These are phyloP conservation scores for Ceuthmochares aereus DNA, from an alignment of 2,113 vertebrate genomes.

Conservation along the genomic window DNA sequence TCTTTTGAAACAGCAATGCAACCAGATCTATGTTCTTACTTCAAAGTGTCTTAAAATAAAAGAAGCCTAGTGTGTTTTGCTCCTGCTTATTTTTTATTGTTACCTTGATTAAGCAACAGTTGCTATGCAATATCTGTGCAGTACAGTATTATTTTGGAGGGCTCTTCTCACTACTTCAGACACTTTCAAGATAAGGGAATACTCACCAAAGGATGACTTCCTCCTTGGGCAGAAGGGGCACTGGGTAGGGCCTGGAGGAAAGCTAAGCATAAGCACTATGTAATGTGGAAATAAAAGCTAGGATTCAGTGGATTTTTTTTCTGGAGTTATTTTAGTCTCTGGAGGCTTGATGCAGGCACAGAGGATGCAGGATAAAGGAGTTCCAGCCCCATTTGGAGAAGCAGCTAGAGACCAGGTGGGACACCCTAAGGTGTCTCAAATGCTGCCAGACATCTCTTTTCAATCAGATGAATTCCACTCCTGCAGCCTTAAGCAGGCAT, in stretches of 20 bases:
- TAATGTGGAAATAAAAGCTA: neutral
- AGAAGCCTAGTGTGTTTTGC: neutral
- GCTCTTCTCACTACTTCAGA: neutral
- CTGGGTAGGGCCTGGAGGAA: fast-evolving
- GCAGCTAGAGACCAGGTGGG: neutral
- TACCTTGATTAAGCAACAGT: neutral
- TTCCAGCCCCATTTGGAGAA: neutral
- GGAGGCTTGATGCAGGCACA: neutral
- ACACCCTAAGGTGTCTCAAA: neutral
- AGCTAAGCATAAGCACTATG: neutral
- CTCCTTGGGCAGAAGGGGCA: too few relatives aligned
- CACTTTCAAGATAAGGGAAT: neutral
- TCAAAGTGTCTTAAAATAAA: neutral
- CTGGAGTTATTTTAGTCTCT: neutral
- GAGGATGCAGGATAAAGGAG: neutral
- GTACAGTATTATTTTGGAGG: neutral
- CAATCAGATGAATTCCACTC: neutral
- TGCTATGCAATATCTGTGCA: neutral
- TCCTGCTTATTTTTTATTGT: neutral
- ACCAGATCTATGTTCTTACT: neutral
- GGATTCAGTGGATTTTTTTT: neutral
- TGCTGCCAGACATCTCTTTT: neutral
- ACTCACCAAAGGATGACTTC: neutral
- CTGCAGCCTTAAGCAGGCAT: neutral
- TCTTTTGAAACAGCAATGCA: neutral